phyloP scores from a whole-genome alignment of 2,797 vertebrate species.

The Pelodytes ibericus region DNA sequence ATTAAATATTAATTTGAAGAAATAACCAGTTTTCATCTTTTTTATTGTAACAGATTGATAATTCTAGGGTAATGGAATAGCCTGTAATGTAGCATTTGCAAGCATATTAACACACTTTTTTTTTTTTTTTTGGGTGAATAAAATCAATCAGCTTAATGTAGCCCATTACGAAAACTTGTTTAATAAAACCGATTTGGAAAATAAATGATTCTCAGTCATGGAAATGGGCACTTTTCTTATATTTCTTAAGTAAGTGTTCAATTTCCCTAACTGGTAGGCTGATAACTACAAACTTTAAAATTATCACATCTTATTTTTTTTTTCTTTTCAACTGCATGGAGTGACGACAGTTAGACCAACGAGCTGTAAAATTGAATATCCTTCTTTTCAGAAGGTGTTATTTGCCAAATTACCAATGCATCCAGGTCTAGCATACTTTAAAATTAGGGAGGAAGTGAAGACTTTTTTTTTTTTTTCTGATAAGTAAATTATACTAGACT shows the following conservation, averaged over 20 bases:
- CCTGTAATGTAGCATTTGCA: conserved; percentile 36
- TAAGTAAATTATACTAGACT: conserved; percentile 36
- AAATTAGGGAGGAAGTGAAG: conserved; percentile 27
- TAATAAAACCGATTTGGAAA: conserved; percentile 17
- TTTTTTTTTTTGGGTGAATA: conserved; percentile 1
- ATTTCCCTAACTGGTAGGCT: conserved; percentile 19
- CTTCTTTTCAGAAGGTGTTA: conserved; percentile 34
- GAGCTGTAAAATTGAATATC: conserved; percentile 52
- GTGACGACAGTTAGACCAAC: conserved; percentile 41
- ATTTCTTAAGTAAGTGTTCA: conserved; percentile 20
- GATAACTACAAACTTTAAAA: conserved; percentile 34
- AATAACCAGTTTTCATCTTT: conserved; percentile 32
- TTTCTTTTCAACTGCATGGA: background rate
- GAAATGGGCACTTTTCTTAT: conserved; percentile 13
- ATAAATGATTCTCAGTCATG: conserved; percentile 5
- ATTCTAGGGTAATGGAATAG: conserved; percentile 22
- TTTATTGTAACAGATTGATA: conserved; percentile 32
- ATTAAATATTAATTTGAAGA: conserved; percentile 47
- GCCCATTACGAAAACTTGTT: conserved; percentile 23
- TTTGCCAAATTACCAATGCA: conserved; percentile 50
- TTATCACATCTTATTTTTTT: conserved; percentile 44
- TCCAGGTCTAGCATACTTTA: conserved; percentile 24
- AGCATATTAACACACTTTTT: conserved; percentile 20
- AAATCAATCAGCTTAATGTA: conserved; percentile 49
- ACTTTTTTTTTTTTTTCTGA: conserved; percentile 40